Base-by-base conservation (phyloP, 1,140 invertebrate genomes). In the Teleogryllus occipitalis region DNA sequence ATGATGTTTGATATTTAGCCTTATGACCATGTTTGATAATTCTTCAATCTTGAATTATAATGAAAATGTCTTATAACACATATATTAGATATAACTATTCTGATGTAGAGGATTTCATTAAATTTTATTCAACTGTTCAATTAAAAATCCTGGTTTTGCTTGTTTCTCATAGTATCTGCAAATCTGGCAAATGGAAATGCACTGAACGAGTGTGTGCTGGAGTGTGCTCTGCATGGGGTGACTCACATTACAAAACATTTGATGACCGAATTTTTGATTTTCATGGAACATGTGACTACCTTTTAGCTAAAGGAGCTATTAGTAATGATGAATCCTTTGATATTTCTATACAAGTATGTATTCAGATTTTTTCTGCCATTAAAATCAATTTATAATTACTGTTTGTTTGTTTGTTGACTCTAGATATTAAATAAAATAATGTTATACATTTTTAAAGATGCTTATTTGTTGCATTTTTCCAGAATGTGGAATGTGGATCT, bases 201-300 rank as follows among this genome's bases (percentile, higher is more conserved):
- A 84, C 85, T 12, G 82, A 86, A 74, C 82, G 83, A 18, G 81
- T 82, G 21, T 87, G 86, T 82, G 87, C 90, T 73, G 93, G 91
- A 12, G 87, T 92, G 21, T 97, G 95, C 85, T 89, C 90, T 21
- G 90, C 92, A 7, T 96, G 94, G 94, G 95, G 95, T 7, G 94
- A 95, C 83, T 95, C 94, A 0, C 96, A 97, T 85, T 94, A 95
- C 83, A 92, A 91, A 81, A 96, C 94, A 0, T 97, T 95, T 83
- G 96, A 97, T 86, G 93, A 92, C 0, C 90, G 89, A n/a, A 87
- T 90, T 8, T 97, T 90, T 84, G 93, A 96, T 84, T 97, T 97
- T 85, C 94, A 97, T 85, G 95, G 96, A 48, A 89, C 92, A 75
- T 98, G 96, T 84, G 92, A 95, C 80, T 97, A 97, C 83, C 88